Percentiles rank a stretch among this genome's conserved stretches.
Conservation (phyloP, 2,888 invertebrate genomes). For the Drepana falcataria region DNA sequence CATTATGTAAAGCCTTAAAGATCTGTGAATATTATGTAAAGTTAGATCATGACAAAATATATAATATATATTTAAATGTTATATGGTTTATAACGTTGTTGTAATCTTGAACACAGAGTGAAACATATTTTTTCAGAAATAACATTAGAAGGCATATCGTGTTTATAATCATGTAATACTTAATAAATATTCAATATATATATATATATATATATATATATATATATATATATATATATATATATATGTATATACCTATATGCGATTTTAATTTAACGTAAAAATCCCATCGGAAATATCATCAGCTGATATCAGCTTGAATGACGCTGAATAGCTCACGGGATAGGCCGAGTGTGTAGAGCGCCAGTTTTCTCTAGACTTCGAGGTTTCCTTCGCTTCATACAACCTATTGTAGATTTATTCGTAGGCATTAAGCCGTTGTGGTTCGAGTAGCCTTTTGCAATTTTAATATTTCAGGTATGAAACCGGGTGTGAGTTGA, state of each 20-base stretch:
- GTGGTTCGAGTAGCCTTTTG: too few species aligned
- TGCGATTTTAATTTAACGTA: too few species aligned
- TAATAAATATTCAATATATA: constrained; percentile 29
- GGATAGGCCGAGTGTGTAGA: too few species aligned
- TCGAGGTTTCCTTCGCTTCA: too few species aligned
- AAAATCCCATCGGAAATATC: too few species aligned
- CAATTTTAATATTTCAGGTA: too few species aligned
- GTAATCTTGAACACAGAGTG: constrained; percentile 24
- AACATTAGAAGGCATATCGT: constrained; percentile 65
- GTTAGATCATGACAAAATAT: constrained; percentile 54
- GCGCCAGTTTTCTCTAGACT: too few species aligned
- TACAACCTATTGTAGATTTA: too few species aligned
- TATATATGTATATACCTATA: constrained; percentile 9
- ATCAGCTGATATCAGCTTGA: too few species aligned
- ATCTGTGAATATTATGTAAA: constrained; percentile 48
- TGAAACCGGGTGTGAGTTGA: too few species aligned
- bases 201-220: constrained; percentile 8
- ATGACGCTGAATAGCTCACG: too few species aligned
- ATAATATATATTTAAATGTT: constrained; percentile 16
- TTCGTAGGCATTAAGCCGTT: too few species aligned
- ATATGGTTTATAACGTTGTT: constrained; percentile 9
- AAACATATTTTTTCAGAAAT: constrained; percentile 53
- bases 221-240: constrained; percentile 15
- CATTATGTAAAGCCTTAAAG: constrained; percentile 34
- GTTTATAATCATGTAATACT: constrained; percentile 67